phyloP scores from a whole-genome alignment of 2,888 invertebrate genomes.

The Himalopsyche tibetana region DNA sequence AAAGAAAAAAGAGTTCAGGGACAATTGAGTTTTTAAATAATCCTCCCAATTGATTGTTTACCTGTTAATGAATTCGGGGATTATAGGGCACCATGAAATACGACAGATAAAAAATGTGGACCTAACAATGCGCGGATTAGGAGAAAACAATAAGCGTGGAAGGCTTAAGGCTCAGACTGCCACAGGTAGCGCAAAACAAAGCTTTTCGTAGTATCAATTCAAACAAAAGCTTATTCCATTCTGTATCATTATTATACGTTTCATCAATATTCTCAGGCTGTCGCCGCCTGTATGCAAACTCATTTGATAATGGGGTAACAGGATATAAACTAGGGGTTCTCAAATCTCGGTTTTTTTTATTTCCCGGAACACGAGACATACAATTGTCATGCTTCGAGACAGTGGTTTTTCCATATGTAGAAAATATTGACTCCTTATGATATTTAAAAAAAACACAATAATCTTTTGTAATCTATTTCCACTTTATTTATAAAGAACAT shows the following conservation, averaged over 20 bases:
- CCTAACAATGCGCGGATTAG: slow-evolving; percentile 5
- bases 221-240: slow-evolving; percentile 1
- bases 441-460: too few species aligned
- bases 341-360: too few species aligned
- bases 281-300: not conserved
- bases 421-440: too few species aligned
- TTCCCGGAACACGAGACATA: too few species aligned
- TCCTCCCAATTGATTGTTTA: not conserved
- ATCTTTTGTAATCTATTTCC: too few species aligned
- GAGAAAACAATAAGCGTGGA: not conserved
- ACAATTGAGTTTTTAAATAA: too few species aligned
- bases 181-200: not conserved
- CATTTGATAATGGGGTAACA: slow-evolving; percentile 11
- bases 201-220: not conserved
- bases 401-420: too few species aligned
- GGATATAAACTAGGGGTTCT: not conserved
- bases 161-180: not conserved
- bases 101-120: not conserved
- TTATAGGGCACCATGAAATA: not conserved
- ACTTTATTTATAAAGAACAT: too few species aligned
- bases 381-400: too few species aligned
- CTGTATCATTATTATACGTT: not conserved
- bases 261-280: slow-evolving; percentile 18
- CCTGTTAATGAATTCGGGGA: not conserved
- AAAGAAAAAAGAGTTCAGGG: too few species aligned